These are phyloP conservation scores for Drosophila kanekoi DNA, from an alignment of 2,888 invertebrate genomes.

Conservation along the genomic window DNA sequence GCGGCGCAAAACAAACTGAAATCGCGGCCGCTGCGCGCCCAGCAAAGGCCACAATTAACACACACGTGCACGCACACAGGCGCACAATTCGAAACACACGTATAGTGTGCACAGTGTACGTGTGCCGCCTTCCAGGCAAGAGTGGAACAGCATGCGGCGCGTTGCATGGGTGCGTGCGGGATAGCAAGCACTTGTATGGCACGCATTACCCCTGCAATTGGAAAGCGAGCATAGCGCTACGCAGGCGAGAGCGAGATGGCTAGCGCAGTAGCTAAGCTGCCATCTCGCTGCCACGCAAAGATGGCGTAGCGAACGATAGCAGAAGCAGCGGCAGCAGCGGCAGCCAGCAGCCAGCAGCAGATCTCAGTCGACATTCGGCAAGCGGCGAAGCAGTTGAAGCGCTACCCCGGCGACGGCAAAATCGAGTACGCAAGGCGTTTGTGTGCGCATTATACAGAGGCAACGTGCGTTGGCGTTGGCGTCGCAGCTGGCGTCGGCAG, in stretches of 20 bases:
- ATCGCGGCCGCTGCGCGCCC: slow-evolving; percentile 46
- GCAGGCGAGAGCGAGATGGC: slow-evolving; percentile 19
- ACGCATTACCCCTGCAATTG: slow-evolving; percentile 64
- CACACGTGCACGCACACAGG: slow-evolving; percentile 12
- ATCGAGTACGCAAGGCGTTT: slow-evolving; percentile 28
- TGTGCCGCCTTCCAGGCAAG: slow-evolving; percentile 64
- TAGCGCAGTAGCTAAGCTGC: slow-evolving; percentile 11
- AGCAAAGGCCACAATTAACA: slow-evolving; percentile 59
- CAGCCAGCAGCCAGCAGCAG: slow-evolving; percentile 32
- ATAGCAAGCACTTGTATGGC: slow-evolving; percentile 19
- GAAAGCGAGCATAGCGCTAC: slow-evolving; percentile 33
- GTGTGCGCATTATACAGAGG: slow-evolving; percentile 1
- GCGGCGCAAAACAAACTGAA: slow-evolving; percentile 77
- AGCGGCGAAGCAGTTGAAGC: slow-evolving; percentile 48
- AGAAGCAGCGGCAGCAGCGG: slow-evolving; percentile 16
- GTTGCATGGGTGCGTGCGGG: not conserved
- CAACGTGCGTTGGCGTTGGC: slow-evolving; percentile 44
- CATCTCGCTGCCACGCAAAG: slow-evolving; percentile 63
- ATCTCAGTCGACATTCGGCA: slow-evolving; percentile 54
- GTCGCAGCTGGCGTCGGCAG: slow-evolving; percentile 47
- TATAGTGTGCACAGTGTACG: slow-evolving; percentile 63
- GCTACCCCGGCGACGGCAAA: slow-evolving; percentile 36
- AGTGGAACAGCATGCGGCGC: slow-evolving; percentile 25
- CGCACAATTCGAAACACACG: slow-evolving; percentile 44
- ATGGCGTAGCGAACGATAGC: slow-evolving; percentile 60